phyloP scores from a whole-genome alignment of 2,888 invertebrate species.

The Augochlorella aurata region DNA sequence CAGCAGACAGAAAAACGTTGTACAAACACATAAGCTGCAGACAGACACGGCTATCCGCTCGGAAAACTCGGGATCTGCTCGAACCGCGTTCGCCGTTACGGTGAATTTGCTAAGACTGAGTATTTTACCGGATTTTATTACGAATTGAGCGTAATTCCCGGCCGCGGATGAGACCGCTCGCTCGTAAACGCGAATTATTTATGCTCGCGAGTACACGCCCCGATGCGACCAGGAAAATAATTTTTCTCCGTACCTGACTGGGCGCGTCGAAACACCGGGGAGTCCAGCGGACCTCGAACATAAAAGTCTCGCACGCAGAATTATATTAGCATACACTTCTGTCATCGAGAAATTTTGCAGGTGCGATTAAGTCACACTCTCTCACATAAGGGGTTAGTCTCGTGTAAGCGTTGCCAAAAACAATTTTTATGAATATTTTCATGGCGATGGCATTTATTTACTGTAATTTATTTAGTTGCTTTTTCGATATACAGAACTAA shows the following conservation, averaged over 20 bases:
- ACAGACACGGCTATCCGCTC: not conserved
- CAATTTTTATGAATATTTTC: no score
- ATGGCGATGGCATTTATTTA: no score
- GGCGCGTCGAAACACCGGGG: not conserved
- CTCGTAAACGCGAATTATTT: constrained; percentile 69
- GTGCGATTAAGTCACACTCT: not conserved
- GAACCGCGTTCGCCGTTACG: constrained; percentile 13
- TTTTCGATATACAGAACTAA: no score
- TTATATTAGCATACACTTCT: not conserved
- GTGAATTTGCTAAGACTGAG: constrained; percentile 70
- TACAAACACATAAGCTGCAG: not conserved
- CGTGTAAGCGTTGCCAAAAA: no score
- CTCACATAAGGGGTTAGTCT: no score
- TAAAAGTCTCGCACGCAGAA: not conserved
- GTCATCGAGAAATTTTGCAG: not conserved
- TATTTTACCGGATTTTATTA: constrained; percentile 73
- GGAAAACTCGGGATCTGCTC: constrained; percentile 37
- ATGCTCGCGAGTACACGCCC: constrained; percentile 43
- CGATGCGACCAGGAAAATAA: constrained; percentile 13
- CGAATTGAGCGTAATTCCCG: constrained; percentile 65
- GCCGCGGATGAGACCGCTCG: constrained; percentile 65
- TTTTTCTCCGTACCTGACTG: constrained; percentile 23
- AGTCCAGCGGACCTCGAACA: not conserved
- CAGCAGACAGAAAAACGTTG: no score
- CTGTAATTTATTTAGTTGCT: no score